Percentiles rank a stretch among this genome's conserved stretches.
These are phyloP conservation scores for Tapera naevia DNA, from an alignment of 2,797 vertebrate genomes.

Conservation along the genomic window DNA sequence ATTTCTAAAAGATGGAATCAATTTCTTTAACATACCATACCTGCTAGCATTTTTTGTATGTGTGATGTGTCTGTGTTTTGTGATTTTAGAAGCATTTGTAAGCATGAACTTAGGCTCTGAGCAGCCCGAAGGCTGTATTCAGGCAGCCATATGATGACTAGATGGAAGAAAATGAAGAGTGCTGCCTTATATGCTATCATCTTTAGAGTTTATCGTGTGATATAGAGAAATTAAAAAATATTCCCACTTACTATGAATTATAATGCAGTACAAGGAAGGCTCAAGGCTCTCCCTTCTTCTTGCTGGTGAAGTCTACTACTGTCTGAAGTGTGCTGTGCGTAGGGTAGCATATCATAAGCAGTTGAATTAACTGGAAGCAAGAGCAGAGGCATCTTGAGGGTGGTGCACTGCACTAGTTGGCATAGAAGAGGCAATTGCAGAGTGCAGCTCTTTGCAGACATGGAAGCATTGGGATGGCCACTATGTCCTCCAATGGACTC, in stretches of 20 bases:
- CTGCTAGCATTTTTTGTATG: not conserved
- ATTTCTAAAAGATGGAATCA: slow-evolving; percentile 58
- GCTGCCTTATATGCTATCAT: not conserved
- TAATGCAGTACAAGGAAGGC: not conserved
- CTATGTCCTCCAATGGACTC: not conserved
- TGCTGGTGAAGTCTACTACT: not conserved
- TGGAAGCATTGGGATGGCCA: not conserved
- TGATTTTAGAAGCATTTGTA: not conserved
- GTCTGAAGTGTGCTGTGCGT: not conserved
- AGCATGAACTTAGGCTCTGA: not conserved
- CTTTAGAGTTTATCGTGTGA: slow-evolving; percentile 44
- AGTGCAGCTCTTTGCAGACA: not conserved
- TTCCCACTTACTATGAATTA: slow-evolving; percentile 32
- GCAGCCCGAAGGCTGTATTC: not conserved
- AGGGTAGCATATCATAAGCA: not conserved
- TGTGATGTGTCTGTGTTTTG: not conserved
- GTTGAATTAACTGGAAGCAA: not conserved
- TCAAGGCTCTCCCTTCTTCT: not conserved
- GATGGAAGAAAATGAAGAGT: slow-evolving; percentile 19
- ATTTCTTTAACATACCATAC: slow-evolving; percentile 25
- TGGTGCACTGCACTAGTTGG: not conserved
- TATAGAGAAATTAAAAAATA: slow-evolving; percentile 50
- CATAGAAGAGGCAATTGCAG: not conserved
- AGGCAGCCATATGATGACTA: not conserved
- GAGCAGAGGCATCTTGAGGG: not conserved